These are phyloP conservation scores for Heliconius ethilla DNA, from an alignment of 2,888 invertebrate genomes.

Conservation along the genomic window DNA sequence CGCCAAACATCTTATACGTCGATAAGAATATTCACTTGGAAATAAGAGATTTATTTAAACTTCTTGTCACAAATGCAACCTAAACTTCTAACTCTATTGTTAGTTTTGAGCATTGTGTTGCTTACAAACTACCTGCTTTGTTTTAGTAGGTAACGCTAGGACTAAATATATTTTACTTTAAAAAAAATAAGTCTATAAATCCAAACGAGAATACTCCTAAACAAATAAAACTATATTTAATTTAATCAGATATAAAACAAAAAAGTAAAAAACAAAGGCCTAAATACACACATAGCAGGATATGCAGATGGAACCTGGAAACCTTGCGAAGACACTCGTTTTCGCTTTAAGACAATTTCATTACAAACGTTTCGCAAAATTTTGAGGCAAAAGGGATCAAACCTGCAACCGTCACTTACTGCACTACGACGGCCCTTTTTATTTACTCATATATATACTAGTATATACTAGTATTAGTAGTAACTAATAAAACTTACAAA, in stretches of 20 bases:
- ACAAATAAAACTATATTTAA: too few relatives aligned
- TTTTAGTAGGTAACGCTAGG: neutral
- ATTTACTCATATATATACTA: neutral
- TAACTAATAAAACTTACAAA: neutral
- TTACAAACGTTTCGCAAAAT: too few relatives aligned
- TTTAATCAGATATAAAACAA: too few relatives aligned
- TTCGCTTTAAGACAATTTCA: too few relatives aligned
- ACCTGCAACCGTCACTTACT: too few relatives aligned
- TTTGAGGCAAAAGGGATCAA: too few relatives aligned
- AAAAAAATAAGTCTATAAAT: too few relatives aligned
- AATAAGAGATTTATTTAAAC: neutral
- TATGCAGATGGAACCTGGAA: too few relatives aligned
- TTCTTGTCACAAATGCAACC: neutral
- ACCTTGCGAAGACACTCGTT: too few relatives aligned
- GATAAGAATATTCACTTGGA: neutral
- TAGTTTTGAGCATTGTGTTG: constrained; percentile 4
- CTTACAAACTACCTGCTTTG: neutral
- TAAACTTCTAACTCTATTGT: neutral
- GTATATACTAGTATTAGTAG: neutral
- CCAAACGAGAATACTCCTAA: too few relatives aligned
- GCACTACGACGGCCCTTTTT: neutral
- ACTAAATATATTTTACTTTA: neutral
- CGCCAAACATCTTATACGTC: neutral
- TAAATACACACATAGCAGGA: too few relatives aligned
- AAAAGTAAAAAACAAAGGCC: too few relatives aligned